Conservation (phyloP, 23 tunicate genomes). For the Styela clava region DNA sequence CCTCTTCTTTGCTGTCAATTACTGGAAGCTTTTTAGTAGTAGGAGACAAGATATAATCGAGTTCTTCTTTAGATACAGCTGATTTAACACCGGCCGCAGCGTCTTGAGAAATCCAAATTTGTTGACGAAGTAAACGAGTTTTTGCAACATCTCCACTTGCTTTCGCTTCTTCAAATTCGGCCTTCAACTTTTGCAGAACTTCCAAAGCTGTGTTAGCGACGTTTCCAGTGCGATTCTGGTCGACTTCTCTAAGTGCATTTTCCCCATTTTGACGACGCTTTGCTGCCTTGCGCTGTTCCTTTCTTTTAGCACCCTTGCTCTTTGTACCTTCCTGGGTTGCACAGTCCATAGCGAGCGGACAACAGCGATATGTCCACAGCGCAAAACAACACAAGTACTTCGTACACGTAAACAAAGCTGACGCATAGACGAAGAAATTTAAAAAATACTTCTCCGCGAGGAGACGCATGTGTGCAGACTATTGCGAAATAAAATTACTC, state of each 20-base stretch:
- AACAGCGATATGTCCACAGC: too few species aligned
- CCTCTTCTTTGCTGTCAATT: background rate
- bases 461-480: background rate
- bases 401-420: too few species aligned
- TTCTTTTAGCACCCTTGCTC: background rate
- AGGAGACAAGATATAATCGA: background rate
- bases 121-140: slow-evolving; percentile 25
- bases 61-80: background rate
- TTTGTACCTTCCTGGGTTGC: background rate
- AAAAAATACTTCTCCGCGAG: background rate
- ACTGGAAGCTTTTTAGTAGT: background rate
- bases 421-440: too few species aligned
- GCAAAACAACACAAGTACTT: too few species aligned
- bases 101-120: slow-evolving; percentile 60
- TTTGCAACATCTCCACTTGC: slow-evolving; percentile 10
- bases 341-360: background rate
- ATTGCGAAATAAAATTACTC: background rate
- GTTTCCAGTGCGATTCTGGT: background rate
- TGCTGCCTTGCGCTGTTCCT: background rate
- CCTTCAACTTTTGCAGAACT: slow-evolving; percentile 1
- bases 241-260: background rate
- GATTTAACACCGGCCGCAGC: slow-evolving; percentile 45
- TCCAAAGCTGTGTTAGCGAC: background rate
- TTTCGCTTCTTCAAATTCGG: slow-evolving; percentile 18
- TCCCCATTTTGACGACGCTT: background rate